Evolutionary conservation across 2,888 invertebrate genomes (phyloP).

Genomic region (Macropis europaea): DNA sequence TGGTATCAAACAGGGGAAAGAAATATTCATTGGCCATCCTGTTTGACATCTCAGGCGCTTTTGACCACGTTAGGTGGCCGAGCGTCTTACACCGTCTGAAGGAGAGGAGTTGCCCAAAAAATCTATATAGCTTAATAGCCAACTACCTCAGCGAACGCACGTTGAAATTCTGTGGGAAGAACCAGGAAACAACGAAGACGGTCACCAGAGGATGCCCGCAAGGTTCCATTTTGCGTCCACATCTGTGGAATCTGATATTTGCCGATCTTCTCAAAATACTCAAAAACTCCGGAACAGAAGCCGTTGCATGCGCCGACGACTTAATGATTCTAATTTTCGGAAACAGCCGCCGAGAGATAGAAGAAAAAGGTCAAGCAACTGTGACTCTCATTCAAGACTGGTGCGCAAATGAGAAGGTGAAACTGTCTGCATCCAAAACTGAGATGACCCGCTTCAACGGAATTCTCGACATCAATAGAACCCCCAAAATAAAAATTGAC

Average conservation of each 20-base stretch:
- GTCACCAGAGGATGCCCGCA: background rate
- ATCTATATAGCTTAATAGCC: fast-evolving
- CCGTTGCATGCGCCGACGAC: background rate
- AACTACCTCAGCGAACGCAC: background rate
- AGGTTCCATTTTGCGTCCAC: background rate
- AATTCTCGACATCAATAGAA: background rate
- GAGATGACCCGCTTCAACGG: background rate
- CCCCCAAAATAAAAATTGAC: background rate
- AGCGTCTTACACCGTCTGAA: background rate
- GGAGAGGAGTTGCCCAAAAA: background rate
- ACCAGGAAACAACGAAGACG: background rate
- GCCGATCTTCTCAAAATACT: too few relatives aligned
- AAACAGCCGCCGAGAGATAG: background rate
- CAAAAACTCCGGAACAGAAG: background rate
- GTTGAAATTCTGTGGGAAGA: background rate
- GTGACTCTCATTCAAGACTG: background rate
- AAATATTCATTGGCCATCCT: background rate
- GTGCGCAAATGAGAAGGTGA: background rate
- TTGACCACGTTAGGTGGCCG: background rate
- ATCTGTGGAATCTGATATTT: background rate
- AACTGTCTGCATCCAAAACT: background rate
- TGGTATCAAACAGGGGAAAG: background rate
- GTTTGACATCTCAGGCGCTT: background rate
- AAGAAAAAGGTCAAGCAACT: background rate
- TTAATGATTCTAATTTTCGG: background rate